phyloP scores from a whole-genome alignment of 2,888 invertebrate species.

The Athrips mouffetella region DNA sequence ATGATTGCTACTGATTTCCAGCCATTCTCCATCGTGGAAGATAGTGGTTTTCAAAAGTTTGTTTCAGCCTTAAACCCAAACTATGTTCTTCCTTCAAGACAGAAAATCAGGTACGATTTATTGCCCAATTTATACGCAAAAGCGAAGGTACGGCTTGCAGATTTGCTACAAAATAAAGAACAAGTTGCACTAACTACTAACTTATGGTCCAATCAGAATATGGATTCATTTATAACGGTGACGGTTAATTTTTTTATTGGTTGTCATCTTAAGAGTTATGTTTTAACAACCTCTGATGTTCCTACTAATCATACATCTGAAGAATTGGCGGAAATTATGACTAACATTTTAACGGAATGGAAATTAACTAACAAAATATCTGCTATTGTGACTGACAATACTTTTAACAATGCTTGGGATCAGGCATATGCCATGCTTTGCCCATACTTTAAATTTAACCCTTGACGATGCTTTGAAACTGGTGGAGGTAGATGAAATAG shows the following conservation, averaged over 20 bases:
- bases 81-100: constrained; percentile 7
- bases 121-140: background rate
- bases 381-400: constrained; percentile 13
- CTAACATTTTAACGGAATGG: constrained; percentile 2
- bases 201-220: constrained; percentile 2
- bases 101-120: constrained; percentile 6
- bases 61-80: constrained; percentile 7
- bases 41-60: constrained; percentile 10
- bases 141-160: background rate
- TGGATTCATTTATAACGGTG: background rate
- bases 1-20: constrained; percentile 15
- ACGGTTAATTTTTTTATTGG: background rate
- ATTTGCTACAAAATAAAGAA: background rate
- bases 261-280: background rate
- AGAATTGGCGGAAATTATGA: constrained; percentile 6
- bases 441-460: constrained; percentile 8
- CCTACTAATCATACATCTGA: constrained; percentile 2
- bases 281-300: constrained; percentile 8
- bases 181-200: background rate
- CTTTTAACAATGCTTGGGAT: constrained; percentile 11
- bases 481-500: background rate
- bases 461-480: constrained; percentile 5
- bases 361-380: background rate
- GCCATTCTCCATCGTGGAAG: constrained; percentile 15
- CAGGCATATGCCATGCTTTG: constrained; percentile 10